Percentiles rank a stretch among this genome's conserved stretches.
These are phyloP conservation scores for Hymenochirus boettgeri DNA, from an alignment of 2,113 vertebrate genomes.

Conservation along the genomic window DNA sequence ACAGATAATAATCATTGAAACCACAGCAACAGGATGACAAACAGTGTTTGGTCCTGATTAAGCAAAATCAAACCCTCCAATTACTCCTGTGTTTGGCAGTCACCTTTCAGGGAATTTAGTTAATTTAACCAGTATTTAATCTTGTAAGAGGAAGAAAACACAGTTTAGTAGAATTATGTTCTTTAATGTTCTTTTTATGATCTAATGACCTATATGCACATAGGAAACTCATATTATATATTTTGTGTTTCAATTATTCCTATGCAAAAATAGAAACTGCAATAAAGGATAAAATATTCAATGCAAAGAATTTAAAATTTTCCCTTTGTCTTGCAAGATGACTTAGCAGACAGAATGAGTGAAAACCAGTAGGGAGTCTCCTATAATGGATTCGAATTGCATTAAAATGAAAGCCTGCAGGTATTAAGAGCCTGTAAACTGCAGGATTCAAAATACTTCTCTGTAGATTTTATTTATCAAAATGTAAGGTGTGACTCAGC, in stretches of 20 bases:
- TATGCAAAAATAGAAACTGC: not conserved
- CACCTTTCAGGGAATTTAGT: not conserved
- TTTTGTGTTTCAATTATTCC: not conserved
- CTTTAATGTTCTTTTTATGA: not conserved
- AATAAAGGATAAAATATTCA: conserved; percentile 8
- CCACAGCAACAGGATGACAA: conserved; percentile 15
- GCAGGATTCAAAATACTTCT: conserved; percentile 16
- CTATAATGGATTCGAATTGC: conserved; percentile 37
- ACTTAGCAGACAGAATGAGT: conserved; percentile 31
- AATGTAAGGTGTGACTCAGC: conserved; percentile 12
- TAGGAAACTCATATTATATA: not conserved
- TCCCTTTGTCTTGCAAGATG: conserved; percentile 3
- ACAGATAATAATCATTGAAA: conserved; percentile 13
- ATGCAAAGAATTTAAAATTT: conserved; percentile 19
- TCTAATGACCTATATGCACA: not conserved
- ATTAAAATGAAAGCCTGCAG: conserved; percentile 33
- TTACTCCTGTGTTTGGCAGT: conserved; percentile 5
- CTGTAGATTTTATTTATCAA: conserved; percentile 24
- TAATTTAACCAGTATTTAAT: conserved; percentile 1
- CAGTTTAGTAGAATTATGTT: not conserved
- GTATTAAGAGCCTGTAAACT: conserved; percentile 34
- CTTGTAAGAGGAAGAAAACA: not conserved
- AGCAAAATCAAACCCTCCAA: conserved; percentile 8
- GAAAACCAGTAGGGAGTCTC: conserved; percentile 26
- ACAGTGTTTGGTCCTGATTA: conserved; percentile 9